Evolutionary conservation across 2,888 invertebrate species (phyloP), one percentile per base, ranked within the genome.

Genomic region (Xanthia icteritia): DNA sequence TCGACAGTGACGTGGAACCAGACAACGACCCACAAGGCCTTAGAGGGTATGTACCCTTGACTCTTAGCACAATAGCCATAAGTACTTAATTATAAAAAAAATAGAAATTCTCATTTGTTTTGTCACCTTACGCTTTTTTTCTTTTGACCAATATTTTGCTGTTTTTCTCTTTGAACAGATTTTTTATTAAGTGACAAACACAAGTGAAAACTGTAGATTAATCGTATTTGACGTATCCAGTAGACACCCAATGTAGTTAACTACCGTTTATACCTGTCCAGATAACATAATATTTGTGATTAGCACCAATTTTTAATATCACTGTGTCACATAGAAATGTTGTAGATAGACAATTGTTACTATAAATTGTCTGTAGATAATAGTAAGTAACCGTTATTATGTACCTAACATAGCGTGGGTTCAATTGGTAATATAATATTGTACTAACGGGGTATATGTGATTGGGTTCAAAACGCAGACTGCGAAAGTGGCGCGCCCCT

Each of bases 401-500:
- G 88, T 91, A 84, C 76, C 90, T 91, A 91, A 91, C 89, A 82
- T 77, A 82, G 81, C 80, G 79, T 87, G 85, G 87, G 86, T 82
- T 82, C 64, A 79, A 85, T 88, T 90, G 88, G 88, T 87, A 79
- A 85, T 83, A 79, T 87, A 85, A 86, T n/a, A 85, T 88, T 89
- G 79, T 88, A 91, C 89, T 92, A 91, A 91, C 88, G 88, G 91
- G 92, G 90, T 91, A 81, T 82, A 80, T 88, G 92, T 91, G 92
- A 90, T 93, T 93, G 92, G 94, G 92, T 92, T 92, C 89, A 89
- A 93, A 94, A 94, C 91, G 90, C 96, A 98, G 98, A 95, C 97
- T 97, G 94, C 98, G 98, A 96, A 98, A 98, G 96, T 98, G 98
- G 98, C 98, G 98, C 91, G 98, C 98, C 92, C 98, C 98, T 89